These are phyloP conservation scores for Pyxicephalus adspersus DNA, from an alignment of 2,113 vertebrate species.

Conservation along the genomic window DNA sequence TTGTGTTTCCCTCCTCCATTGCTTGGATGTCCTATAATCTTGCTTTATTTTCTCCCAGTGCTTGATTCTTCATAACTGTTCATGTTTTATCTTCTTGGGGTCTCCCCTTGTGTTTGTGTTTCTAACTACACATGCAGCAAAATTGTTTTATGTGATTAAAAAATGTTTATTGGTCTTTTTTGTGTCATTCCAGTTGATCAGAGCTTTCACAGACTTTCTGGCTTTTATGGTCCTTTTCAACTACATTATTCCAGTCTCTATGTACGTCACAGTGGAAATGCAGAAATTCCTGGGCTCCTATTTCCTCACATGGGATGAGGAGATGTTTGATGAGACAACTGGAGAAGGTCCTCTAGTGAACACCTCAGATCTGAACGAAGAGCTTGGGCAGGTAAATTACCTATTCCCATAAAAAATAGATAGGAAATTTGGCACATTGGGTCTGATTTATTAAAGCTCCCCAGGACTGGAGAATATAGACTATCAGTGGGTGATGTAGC, in stretches of 20 bases:
- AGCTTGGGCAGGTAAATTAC: constrained; percentile 88
- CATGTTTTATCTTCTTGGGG: no score
- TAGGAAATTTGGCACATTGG: no score
- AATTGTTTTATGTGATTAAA: background rate
- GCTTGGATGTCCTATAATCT: no score
- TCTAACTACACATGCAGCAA: background rate
- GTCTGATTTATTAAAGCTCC: no score
- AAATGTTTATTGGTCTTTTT: constrained; percentile 5
- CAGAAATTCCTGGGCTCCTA: constrained; percentile 98
- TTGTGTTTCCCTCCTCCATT: no score
- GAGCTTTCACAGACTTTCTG: constrained; percentile 94
- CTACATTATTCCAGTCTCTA: constrained; percentile 98
- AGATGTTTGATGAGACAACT: constrained; percentile 90
- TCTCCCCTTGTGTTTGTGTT: background rate
- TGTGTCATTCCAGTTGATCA: constrained; percentile 78
- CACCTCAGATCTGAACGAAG: constrained; percentile 96
- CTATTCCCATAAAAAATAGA: background rate
- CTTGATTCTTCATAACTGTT: no score
- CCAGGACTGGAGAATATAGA: no score
- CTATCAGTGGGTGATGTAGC: no score
- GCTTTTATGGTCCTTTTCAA: constrained; percentile 99
- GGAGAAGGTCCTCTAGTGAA: constrained; percentile 93
- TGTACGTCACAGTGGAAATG: constrained; percentile 99
- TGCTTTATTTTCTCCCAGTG: no score
- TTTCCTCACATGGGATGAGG: constrained; percentile 96